Conservation (phyloP, 2,888 invertebrate species). For the Lacanobia wlatinum region DNA sequence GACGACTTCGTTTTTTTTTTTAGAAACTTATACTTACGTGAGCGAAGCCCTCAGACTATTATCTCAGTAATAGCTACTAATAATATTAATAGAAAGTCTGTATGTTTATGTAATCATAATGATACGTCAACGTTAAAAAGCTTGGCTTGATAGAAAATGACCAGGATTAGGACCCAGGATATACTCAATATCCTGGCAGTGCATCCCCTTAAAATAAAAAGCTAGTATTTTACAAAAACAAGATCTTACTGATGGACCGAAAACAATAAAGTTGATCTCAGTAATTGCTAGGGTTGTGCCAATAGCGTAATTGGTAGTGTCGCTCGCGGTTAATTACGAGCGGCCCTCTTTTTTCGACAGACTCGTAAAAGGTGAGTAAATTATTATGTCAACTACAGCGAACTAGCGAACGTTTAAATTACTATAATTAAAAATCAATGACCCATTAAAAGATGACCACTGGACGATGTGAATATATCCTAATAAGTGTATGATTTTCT, state of each 20-base stretch:
- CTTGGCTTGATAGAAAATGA: too few species aligned
- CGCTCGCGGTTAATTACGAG: background rate
- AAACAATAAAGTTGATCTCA: constrained; percentile 9
- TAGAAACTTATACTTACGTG: too few species aligned
- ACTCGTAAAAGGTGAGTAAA: background rate
- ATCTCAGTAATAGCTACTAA: too few species aligned
- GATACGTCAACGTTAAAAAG: too few species aligned
- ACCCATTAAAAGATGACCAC: background rate
- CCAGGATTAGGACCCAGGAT: background rate
- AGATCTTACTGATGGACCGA: background rate
- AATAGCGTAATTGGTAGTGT: background rate
- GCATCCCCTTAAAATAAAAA: background rate
- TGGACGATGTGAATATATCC: background rate
- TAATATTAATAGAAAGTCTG: too few species aligned
- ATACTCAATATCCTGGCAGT: background rate
- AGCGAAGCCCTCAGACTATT: too few species aligned
- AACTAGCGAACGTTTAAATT: background rate
- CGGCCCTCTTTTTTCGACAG: background rate
- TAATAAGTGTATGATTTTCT: background rate
- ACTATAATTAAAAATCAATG: background rate
- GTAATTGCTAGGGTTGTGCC: background rate
- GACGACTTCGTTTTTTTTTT: too few species aligned
- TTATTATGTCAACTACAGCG: too few species aligned
- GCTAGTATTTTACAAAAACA: background rate
- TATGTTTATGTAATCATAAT: too few species aligned